Base-by-base conservation (phyloP, 2,113 vertebrate genomes). In the Grammomys surdaster region DNA sequence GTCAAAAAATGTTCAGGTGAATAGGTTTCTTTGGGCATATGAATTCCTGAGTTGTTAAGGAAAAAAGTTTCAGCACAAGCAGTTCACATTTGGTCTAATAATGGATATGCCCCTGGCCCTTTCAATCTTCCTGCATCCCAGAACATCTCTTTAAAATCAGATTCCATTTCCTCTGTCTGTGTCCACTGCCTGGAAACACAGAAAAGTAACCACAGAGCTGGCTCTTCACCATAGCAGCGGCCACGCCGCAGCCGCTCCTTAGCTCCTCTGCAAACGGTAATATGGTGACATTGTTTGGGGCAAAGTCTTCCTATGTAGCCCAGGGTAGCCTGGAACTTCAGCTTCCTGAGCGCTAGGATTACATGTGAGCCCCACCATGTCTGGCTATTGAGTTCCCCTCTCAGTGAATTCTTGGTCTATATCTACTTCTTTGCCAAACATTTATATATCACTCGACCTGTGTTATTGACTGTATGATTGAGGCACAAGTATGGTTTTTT, bases 381-480 rank as follows among this genome's bases (percentile, higher is more conserved):
- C 78, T 82, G 19, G 33, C 5, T 81, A 26, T n/a, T 17, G 2
- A 43, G 13, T 54, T 43, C 5, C 58, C 77, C 26, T 60, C 76
- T 46, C 26, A 19, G 31, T 51, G 26, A 82, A 70, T 90, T 70
- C 40, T 75, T 69, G 24, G 0, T 56, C 40, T 63, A 19, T 12
- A 90, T 89, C 86, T 54, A 36, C 63, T 91, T 94, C 40, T 22
- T 46, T 90, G 70, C 73, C 19, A 36, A 93, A 72, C 5, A 76
- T 70, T 60, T 51, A 51, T 54, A 56, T 4, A 56, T 4, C 51
- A 88, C 51, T 56, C 43, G 43, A 43, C 14, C 20, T 58, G 81
- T 95, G 17, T 43, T 86, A 80, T 67, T 58, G 22, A 46, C 69
- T 43, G 31, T 5, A 5, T 9, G n/a, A 12, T 48, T 56, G 51